Evolutionary conservation across 2,888 invertebrate genomes (phyloP), one percentile per base, ranked within the genome.

Genomic region (Elmis aenea): DNA sequence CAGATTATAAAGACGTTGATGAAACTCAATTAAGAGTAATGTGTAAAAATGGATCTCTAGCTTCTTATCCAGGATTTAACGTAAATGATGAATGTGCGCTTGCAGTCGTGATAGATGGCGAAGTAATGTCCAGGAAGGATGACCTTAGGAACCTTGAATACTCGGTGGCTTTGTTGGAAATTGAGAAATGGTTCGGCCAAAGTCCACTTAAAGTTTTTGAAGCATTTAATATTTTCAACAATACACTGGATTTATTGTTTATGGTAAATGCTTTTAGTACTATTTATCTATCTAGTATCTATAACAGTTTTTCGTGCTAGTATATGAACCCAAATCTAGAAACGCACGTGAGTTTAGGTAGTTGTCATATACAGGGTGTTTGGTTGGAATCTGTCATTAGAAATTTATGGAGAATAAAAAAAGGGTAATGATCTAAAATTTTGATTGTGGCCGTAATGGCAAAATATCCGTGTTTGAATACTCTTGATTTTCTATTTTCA

Each of bases 41-140:
- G 1, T 80, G 81, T 55, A 69, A 72, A 32, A 79, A 82, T 62
- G 79, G 79, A 50, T 66, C 72, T 0, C 56, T 80, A 13, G 74
- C 78, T 0, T 34, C 42, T 1, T 42, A 44, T 25, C 44, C 71
- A 3, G 80, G 79, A 1, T 67, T 78, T 10, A 38, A 57, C 16
- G 68, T 79, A 1, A 75, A 77, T 41, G 68, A 72, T 3, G 54
- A 57, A 37, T 80, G 80, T 44, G 68, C 76, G 1, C 64, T 81
- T 5, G 72, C 78, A 0, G 66, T 71, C 12, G 74, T 78, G 1
- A 75, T 79, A 1, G 77, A 78, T 45, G 76, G 77, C 9, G 81
- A 80, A 64, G 70, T 81, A n/a, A 53, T 78, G 4, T 59, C 72
- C 0, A 70, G 72, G 50, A 67, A 71, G 8, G 50, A 52, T 21